Percentiles rank a stretch among this genome's conserved stretches.
These are phyloP conservation scores for Nothocercus julius DNA, from an alignment of 2,113 vertebrate genomes.

Conservation along the genomic window DNA sequence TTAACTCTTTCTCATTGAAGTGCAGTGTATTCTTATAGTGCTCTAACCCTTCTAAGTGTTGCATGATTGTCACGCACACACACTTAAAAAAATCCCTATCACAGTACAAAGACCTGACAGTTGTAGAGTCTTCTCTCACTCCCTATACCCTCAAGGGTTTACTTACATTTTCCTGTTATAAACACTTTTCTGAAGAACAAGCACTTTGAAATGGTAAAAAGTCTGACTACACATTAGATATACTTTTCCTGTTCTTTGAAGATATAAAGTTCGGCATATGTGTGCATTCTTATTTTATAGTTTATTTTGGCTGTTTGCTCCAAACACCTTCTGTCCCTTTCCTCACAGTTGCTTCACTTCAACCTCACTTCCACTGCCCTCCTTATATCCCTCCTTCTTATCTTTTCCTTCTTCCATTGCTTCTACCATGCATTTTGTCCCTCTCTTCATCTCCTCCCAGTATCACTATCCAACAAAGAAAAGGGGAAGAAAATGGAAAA, in stretches of 20 bases:
- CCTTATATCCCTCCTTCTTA: not conserved
- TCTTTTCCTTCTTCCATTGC: not conserved
- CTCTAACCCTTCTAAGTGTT: not conserved
- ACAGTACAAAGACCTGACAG: not conserved
- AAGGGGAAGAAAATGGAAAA: not conserved
- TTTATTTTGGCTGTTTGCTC: constrained; percentile 15
- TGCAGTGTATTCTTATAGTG: not conserved
- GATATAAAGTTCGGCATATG: not conserved
- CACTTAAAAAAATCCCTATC: not conserved
- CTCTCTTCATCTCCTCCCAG: not conserved
- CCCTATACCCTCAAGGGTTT: not conserved
- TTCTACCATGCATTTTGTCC: not conserved
- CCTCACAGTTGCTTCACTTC: not conserved
- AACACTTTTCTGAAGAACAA: constrained; percentile 8
- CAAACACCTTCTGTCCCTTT: not conserved
- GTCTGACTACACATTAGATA: not conserved
- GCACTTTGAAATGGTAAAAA: constrained; percentile 27
- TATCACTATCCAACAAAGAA: not conserved
- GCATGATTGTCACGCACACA: not conserved
- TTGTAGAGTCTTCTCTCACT: not conserved
- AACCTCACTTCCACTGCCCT: not conserved
- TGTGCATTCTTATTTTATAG: constrained; percentile 28
- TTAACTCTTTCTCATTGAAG: not conserved
- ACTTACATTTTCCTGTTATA: not conserved
- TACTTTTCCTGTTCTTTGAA: constrained; percentile 48